Percentiles rank a stretch among this genome's conserved stretches.
Evolutionary conservation across 1,140 invertebrate genomes (phyloP).

Genomic region (Sipha flava): DNA sequence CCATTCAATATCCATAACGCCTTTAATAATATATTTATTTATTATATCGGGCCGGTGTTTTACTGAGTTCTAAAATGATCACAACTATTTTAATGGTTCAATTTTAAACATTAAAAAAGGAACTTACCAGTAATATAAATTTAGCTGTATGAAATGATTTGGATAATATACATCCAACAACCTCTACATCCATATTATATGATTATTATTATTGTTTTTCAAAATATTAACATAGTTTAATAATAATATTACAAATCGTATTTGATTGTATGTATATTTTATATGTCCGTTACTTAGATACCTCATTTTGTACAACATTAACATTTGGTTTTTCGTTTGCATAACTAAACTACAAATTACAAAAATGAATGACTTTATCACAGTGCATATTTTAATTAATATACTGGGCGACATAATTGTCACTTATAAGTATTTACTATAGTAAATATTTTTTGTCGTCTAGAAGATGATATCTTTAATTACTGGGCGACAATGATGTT

Average conservation of each 20-base stretch:
- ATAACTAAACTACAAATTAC: too few relatives aligned
- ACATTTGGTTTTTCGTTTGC: too few relatives aligned
- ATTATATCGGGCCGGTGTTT: background rate
- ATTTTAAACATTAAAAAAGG: background rate
- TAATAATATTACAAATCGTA: too few relatives aligned
- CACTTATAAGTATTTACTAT: too few relatives aligned
- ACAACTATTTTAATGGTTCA: background rate
- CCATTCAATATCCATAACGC: constrained; percentile 18
- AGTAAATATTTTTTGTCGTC: too few relatives aligned
- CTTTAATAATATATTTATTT: background rate
- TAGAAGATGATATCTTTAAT: too few relatives aligned
- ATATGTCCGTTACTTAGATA: background rate
- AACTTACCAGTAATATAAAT: background rate
- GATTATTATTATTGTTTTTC: too few relatives aligned
- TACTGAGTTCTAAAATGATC: background rate
- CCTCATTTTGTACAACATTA: background rate
- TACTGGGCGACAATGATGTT: too few relatives aligned
- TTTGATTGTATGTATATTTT: background rate
- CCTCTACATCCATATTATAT: background rate
- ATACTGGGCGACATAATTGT: too few relatives aligned
- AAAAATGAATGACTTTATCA: too few relatives aligned
- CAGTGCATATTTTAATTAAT: too few relatives aligned
- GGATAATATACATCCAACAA: background rate
- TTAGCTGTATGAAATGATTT: background rate
- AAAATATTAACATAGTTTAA: too few relatives aligned